phyloP scores from a whole-genome alignment of 2,888 invertebrate species.

The Prionchulus punctatus region DNA sequence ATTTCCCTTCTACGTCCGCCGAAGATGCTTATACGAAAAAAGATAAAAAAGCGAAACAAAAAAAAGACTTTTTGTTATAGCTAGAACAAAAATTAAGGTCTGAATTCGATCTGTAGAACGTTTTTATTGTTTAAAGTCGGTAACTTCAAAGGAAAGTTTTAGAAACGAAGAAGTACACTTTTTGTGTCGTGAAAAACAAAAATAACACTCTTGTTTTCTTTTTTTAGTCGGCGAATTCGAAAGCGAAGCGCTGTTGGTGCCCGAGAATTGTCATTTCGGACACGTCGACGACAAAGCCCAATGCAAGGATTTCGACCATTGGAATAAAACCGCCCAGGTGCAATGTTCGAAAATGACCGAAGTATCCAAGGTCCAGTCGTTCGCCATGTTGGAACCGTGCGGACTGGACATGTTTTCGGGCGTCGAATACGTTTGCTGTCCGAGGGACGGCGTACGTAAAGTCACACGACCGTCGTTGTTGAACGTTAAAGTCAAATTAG shows the following conservation, averaged over 20 bases:
- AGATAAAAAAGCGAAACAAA: no score
- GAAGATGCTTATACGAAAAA: no score
- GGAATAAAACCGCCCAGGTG: constrained; percentile 52
- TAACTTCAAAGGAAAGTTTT: no score
- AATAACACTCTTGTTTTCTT: neutral
- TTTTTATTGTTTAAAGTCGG: no score
- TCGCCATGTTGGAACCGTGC: constrained; percentile 86
- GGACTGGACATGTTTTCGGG: constrained; percentile 92
- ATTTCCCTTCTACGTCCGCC: no score
- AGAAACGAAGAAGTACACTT: no score
- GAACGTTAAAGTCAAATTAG: constrained; percentile 4
- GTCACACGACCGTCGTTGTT: no score
- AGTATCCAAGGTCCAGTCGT: no score
- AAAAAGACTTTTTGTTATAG: no score
- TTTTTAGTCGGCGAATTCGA: constrained; percentile 65
- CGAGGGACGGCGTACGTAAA: constrained; percentile 31
- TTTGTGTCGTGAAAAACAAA: no score
- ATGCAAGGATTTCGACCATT: constrained; percentile 82
- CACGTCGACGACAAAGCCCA: constrained; percentile 93
- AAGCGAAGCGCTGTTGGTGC: constrained; percentile 91
- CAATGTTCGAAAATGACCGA: constrained; percentile 16
- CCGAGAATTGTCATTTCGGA: constrained; percentile 93
- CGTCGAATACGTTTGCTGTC: constrained; percentile 98
- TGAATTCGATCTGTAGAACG: no score
- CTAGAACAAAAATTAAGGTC: no score